A percentile compares a stretch with the other conserved stretches of the same genome.
These are phyloP conservation scores for Oopsacas minuta DNA, from an alignment of 37 sponge, comb jelly and placozoan genomes.

Conservation along the genomic window DNA sequence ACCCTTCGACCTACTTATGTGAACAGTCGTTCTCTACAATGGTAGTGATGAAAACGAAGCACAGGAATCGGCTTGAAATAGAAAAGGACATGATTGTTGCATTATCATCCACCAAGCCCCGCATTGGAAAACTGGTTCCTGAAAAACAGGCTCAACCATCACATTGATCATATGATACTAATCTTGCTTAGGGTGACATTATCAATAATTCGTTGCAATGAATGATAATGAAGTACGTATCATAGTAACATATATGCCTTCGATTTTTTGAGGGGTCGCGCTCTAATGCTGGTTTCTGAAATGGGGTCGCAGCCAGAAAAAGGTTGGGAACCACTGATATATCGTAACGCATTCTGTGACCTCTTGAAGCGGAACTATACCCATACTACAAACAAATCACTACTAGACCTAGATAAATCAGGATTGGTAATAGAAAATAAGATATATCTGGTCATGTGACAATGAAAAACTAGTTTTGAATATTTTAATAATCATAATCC, in stretches of 20 bases:
- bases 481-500: too few species aligned
- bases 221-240: constrained; percentile 1
- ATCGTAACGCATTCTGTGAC: too few species aligned
- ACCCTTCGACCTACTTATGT: constrained; percentile 8
- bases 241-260: neutral
- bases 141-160: constrained; percentile 20
- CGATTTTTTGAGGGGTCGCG: neutral
- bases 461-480: too few species aligned
- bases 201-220: constrained; percentile 1
- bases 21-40: constrained; percentile 17
- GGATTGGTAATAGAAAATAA: too few species aligned
- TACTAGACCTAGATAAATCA: too few species aligned
- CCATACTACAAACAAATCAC: too few species aligned
- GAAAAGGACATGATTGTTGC: constrained; percentile 18
- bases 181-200: constrained; percentile 14
- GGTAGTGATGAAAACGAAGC: neutral
- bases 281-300: neutral
- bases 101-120: constrained; percentile 1
- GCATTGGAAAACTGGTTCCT: constrained; percentile 9
- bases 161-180: constrained; percentile 10
- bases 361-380: too few species aligned
- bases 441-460: too few species aligned
- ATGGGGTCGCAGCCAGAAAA: constrained; percentile 14
- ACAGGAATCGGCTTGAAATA: constrained; percentile 17
- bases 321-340: constrained; percentile 5